phyloP scores from a whole-genome alignment of 30 jellyfish, hydroid and myxozoan genomes.

The Chrysaora quinquecirrha region DNA sequence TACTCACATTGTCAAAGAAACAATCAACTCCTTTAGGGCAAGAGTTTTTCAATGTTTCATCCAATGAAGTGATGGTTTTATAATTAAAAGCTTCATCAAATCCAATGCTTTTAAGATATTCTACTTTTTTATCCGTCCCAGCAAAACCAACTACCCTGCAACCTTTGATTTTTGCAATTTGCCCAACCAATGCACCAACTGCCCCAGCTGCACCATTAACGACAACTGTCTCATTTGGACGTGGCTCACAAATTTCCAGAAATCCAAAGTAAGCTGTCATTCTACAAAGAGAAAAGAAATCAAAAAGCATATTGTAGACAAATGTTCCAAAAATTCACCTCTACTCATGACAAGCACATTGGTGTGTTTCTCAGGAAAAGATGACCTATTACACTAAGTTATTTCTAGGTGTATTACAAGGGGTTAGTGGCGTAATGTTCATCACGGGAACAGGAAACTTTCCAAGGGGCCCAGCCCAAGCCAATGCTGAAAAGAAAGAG shows the following conservation, averaged over 20 bases:
- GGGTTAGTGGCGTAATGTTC: too few species aligned
- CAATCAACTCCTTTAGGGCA: constrained; percentile 97
- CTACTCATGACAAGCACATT: too few species aligned
- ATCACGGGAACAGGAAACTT: too few species aligned
- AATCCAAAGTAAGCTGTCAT: constrained; percentile 94
- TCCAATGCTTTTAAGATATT: constrained; percentile 78
- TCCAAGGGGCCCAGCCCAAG: too few species aligned
- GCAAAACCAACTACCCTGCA: constrained; percentile 90
- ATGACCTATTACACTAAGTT: too few species aligned
- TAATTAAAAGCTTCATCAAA: constrained; percentile 87
- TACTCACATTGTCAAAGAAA: constrained; percentile 87
- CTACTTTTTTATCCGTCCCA: constrained; percentile 86
- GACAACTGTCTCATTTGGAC: constrained; percentile 80
- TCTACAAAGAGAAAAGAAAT: constrained; percentile 24
- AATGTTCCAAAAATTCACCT: too few species aligned
- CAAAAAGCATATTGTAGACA: too few species aligned
- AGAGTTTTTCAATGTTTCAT: constrained; percentile 50
- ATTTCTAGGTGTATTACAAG: too few species aligned
- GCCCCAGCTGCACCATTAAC: constrained; percentile 98
- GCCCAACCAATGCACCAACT: constrained; percentile 91
- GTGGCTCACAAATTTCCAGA: constrained; percentile 76
- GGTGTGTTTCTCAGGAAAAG: too few species aligned
- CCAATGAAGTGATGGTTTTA: constrained; percentile 66
- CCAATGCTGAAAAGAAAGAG: too few species aligned
- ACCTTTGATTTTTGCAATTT: constrained; percentile 87